A percentile compares a stretch with the other conserved stretches of the same genome.
These are phyloP conservation scores for Trissolcus brochymenae DNA, from an alignment of 2,888 invertebrate genomes.

Conservation along the genomic window DNA sequence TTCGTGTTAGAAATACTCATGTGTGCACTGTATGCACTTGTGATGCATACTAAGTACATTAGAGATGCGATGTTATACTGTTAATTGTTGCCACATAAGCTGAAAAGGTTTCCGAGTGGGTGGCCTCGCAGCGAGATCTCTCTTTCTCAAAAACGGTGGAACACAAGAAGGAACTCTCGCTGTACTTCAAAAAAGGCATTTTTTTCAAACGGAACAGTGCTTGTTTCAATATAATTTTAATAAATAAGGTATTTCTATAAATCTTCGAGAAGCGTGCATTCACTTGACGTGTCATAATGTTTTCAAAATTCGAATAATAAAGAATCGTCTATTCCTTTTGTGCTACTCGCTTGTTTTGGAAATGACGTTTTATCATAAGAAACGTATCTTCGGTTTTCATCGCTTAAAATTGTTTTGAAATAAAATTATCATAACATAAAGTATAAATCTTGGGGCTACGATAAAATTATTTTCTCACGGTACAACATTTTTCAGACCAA, in stretches of 20 bases:
- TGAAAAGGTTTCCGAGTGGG: slow-evolving; percentile 67
- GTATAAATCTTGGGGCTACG: no score
- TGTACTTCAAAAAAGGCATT: not conserved
- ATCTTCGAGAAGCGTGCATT: not conserved
- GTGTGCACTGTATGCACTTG: slow-evolving; percentile 25
- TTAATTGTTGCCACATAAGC: slow-evolving; percentile 71
- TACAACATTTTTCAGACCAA: no score
- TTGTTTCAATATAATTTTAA: not conserved
- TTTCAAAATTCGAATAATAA: not conserved
- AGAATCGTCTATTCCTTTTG: not conserved
- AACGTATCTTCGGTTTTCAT: no score
- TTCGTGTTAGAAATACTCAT: slow-evolving; percentile 5
- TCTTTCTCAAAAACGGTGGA: slow-evolving; percentile 25
- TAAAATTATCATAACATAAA: no score
- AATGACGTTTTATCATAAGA: no score
- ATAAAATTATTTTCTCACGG: no score
- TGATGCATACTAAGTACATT: slow-evolving; percentile 58
- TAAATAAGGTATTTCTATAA: not conserved
- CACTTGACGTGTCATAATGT: not conserved
- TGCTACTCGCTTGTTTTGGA: no score
- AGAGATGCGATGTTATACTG: slow-evolving; percentile 69
- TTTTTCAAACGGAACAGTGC: not conserved
- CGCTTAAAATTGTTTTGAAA: not conserved
- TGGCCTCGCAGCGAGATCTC: slow-evolving; percentile 64
- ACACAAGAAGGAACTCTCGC: slow-evolving; percentile 9